These are phyloP conservation scores for Synchiropus splendidus DNA, from an alignment of 2,113 vertebrate genomes.

Conservation along the genomic window DNA sequence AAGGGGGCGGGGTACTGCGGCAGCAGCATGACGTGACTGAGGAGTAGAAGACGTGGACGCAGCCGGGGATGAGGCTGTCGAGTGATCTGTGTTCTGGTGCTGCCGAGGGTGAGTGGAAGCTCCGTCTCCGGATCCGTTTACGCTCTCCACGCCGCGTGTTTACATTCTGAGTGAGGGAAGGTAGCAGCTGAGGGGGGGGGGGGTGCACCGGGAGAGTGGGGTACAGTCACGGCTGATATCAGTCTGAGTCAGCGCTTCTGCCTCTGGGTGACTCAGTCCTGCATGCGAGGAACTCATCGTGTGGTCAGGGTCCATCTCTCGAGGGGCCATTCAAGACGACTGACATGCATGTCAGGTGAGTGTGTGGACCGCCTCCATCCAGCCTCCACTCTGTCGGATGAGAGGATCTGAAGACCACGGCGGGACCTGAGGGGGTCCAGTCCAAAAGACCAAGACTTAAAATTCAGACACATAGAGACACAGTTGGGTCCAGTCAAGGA, in stretches of 20 bases:
- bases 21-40: constrained; percentile 59
- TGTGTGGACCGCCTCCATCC: no score
- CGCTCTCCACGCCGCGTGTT: constrained; percentile 1
- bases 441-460: no score
- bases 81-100: constrained; percentile 12
- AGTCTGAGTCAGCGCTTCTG: constrained; percentile 49
- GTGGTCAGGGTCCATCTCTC: no score
- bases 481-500: no score
- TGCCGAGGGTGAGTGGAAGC: constrained; percentile 43
- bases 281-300: constrained; percentile 14
- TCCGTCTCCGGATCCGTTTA: no score
- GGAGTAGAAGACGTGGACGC: constrained; percentile 37
- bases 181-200: constrained; percentile 18
- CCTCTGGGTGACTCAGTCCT: constrained; percentile 46
- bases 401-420: no score
- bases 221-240: constrained; percentile 33
- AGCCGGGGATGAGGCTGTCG: no score
- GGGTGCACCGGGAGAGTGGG: constrained; percentile 7
- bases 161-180: constrained; percentile 6
- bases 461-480: no score
- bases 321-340: no score
- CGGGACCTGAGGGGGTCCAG: no score
- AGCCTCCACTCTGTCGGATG: no score
- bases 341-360: no score
- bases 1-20: constrained; percentile 57